Evolutionary conservation across 2,113 vertebrate genomes (phyloP).

Genomic region (Dasyprocta punctata): DNA sequence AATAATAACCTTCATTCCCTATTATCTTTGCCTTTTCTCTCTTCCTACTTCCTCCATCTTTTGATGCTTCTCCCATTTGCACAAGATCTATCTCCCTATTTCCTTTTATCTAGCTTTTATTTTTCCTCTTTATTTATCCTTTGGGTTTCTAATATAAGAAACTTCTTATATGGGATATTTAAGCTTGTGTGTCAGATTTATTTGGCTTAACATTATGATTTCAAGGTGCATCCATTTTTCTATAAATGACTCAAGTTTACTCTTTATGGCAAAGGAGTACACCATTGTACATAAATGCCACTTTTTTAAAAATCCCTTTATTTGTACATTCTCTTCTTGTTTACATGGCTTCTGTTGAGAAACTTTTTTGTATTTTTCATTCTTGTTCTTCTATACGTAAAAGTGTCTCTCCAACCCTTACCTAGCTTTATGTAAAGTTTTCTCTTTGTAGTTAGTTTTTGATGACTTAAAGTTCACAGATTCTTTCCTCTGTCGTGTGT

Average conservation of each 20-base stretch:
- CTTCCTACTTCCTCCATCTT: not conserved
- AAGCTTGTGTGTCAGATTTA: not conserved
- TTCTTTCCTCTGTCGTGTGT: not conserved
- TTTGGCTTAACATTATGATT: not conserved
- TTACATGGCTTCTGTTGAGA: not conserved
- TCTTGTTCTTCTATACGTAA: not conserved
- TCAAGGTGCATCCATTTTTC: not conserved
- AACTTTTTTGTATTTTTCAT: not conserved
- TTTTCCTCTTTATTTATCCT: not conserved
- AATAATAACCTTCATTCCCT: not conserved
- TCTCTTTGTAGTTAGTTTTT: not conserved
- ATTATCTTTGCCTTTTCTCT: not conserved
- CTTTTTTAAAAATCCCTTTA: not conserved
- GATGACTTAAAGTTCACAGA: not conserved
- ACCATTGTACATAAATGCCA: not conserved
- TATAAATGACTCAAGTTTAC: not conserved
- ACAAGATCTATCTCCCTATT: not conserved
- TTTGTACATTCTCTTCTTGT: not conserved
- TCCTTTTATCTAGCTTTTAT: not conserved
- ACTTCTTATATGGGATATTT: not conserved
- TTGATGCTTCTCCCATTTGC: not conserved
- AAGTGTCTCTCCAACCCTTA: not conserved
- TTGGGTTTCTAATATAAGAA: not conserved
- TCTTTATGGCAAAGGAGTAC: not conserved
- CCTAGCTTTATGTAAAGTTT: not conserved